phyloP scores from a whole-genome alignment of 2,888 invertebrate species.

The Xanthorhoe designata region DNA sequence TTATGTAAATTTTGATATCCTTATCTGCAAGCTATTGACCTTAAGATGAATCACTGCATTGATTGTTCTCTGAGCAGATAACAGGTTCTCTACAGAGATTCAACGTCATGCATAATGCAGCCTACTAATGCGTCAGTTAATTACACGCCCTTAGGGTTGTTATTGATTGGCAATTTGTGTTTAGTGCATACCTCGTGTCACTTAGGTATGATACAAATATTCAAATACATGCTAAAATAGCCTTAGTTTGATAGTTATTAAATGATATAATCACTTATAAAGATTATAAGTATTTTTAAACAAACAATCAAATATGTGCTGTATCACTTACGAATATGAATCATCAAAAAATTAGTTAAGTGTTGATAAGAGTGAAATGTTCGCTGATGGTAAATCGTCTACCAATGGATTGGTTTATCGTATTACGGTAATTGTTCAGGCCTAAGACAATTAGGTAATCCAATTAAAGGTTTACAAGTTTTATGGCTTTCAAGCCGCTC shows the following conservation, averaged over 20 bases:
- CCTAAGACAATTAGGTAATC: constrained; percentile 63
- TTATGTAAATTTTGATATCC: no score
- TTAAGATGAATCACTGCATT: constrained; percentile 2
- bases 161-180: constrained; percentile 74
- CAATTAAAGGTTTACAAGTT: constrained; percentile 58
- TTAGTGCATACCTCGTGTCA: constrained; percentile 4
- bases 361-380: constrained; percentile 3
- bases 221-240: constrained; percentile 3
- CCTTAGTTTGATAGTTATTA: not conserved
- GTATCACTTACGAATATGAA: not conserved
- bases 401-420: constrained; percentile 66
- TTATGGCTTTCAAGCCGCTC: constrained; percentile 54
- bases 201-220: constrained; percentile 3
- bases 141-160: constrained; percentile 70
- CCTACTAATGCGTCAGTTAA: constrained; percentile 73
- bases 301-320: not conserved
- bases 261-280: not conserved
- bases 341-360: not conserved
- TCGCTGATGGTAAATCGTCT: constrained; percentile 43
- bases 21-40: not conserved
- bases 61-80: constrained; percentile 17
- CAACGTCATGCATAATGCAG: constrained; percentile 75
- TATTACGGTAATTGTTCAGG: constrained; percentile 58
- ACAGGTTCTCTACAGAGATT: constrained; percentile 58
- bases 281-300: not conserved